Conservation (phyloP, 2,797 vertebrate genomes). For the Tenualosa ilisha region DNA sequence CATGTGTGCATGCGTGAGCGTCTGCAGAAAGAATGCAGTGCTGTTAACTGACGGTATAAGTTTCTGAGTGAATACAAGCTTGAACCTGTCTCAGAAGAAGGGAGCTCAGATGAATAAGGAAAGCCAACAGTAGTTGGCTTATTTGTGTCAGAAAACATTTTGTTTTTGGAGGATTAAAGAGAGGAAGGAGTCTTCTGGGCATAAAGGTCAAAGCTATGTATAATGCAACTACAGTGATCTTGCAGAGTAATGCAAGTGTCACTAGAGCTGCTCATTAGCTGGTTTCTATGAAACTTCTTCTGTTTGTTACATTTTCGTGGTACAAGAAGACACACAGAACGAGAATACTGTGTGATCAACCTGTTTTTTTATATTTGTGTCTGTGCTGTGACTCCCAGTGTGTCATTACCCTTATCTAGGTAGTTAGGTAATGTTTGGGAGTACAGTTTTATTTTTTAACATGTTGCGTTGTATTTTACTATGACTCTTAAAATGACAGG, state of each 20-base stretch:
- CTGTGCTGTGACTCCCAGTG: not conserved
- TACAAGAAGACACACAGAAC: slow-evolving; percentile 52
- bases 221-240: slow-evolving; percentile 56
- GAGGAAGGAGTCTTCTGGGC: slow-evolving; percentile 29
- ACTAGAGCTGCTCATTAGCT: slow-evolving; percentile 67
- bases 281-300: slow-evolving; percentile 93
- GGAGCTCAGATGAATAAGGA: slow-evolving; percentile 10
- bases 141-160: too few relatives aligned
- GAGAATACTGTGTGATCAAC: slow-evolving; percentile 40
- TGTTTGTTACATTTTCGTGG: slow-evolving; percentile 81
- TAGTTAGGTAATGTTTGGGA: not conserved
- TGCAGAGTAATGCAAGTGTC: slow-evolving; percentile 23
- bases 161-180: not conserved
- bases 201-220: slow-evolving; percentile 57
- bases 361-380: not conserved
- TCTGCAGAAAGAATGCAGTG: slow-evolving; percentile 58
- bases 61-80: slow-evolving; percentile 73
- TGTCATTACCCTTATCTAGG: not conserved
- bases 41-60: slow-evolving; percentile 75
- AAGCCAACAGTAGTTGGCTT: not conserved
- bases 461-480: not conserved
- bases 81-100: slow-evolving; percentile 53
- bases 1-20: slow-evolving; percentile 15
- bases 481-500: not conserved
- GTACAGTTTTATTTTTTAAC: not conserved